These are phyloP conservation scores for Halictus quadricinctus DNA, from an alignment of 2,888 invertebrate genomes.

Conservation along the genomic window DNA sequence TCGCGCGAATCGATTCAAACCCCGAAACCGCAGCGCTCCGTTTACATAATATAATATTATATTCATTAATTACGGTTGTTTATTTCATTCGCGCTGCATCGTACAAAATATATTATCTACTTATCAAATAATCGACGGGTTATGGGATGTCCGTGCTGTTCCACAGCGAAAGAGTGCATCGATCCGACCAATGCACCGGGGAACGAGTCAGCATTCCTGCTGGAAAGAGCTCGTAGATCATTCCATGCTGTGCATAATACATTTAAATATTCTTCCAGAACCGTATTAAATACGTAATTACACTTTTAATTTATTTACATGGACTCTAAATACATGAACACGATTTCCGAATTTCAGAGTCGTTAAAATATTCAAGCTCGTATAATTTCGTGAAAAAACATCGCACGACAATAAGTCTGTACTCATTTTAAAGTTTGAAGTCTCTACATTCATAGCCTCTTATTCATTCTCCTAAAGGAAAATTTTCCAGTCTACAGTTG, in stretches of 20 bases:
- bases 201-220: neutral
- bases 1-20: neutral
- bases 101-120: neutral
- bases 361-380: neutral
- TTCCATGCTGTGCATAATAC: neutral
- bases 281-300: neutral
- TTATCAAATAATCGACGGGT: neutral
- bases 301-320: neutral
- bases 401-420: too few species aligned
- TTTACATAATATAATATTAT: neutral
- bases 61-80: slow-evolving; percentile 9
- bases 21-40: neutral
- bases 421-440: too few species aligned
- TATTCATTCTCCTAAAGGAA: too few species aligned
- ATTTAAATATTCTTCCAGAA: neutral
- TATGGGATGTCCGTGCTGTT: neutral
- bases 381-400: neutral
- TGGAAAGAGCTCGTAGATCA: neutral
- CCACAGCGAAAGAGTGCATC: neutral
- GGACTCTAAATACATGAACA: neutral
- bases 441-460: too few species aligned
- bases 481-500: too few species aligned
- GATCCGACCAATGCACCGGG: neutral
- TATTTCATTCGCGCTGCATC: neutral
- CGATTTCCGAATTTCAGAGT: neutral